These are phyloP conservation scores for Marisa cornuarietis DNA, from an alignment of 1,140 invertebrate genomes.

Conservation along the genomic window DNA sequence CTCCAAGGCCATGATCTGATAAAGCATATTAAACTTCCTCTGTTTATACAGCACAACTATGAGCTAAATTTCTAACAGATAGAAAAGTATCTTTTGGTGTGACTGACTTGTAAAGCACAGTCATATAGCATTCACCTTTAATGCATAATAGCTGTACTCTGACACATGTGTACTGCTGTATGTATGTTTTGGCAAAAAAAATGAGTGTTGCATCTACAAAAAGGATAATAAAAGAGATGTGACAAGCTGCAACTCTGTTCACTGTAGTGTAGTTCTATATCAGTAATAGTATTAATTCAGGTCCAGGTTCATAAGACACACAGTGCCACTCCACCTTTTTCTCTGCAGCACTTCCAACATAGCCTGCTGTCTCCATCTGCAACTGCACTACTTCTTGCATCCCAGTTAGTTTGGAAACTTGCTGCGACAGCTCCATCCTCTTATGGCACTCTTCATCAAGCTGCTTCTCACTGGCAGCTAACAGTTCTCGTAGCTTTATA, in stretches of 20 bases:
- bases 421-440: constrained; percentile 27
- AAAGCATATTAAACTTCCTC: too few species aligned
- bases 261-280: background rate
- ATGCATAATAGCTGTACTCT: too few species aligned
- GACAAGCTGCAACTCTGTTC: background rate
- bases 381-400: constrained; percentile 56
- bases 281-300: background rate
- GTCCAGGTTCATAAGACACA: background rate
- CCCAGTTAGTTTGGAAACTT: constrained; percentile 52
- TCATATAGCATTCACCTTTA: too few species aligned
- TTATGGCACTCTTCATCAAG: constrained; percentile 43
- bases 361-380: constrained; percentile 45
- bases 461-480: constrained; percentile 54
- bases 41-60: too few species aligned
- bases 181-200: too few species aligned
- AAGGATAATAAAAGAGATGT: too few species aligned
- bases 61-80: too few species aligned
- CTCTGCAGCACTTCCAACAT: constrained; percentile 40
- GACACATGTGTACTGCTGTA: too few species aligned
- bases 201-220: too few species aligned
- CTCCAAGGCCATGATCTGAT: constrained; percentile 53
- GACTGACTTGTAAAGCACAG: too few species aligned
- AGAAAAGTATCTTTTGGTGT: too few species aligned
- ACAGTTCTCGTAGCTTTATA: constrained; percentile 44
- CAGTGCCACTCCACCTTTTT: constrained; percentile 42